Conservation (phyloP, 2,888 invertebrate genomes). For the Dicranocentrus wangi region DNA sequence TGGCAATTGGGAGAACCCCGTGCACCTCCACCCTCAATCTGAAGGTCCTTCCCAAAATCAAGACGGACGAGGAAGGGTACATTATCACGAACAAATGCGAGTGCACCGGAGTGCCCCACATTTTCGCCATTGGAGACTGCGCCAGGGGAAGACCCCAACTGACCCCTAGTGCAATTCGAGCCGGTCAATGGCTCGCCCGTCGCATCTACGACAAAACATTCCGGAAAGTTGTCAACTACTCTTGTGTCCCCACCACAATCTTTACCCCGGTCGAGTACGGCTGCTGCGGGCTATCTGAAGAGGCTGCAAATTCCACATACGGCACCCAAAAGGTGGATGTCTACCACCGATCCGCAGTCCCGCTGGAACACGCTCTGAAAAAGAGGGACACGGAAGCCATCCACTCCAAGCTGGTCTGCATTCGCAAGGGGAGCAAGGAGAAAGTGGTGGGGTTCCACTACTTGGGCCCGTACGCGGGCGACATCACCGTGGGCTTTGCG, state of each 20-base stretch:
- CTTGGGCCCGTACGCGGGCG: constrained; percentile 78
- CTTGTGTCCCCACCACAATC: constrained; percentile 79
- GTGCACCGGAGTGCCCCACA: constrained; percentile 63
- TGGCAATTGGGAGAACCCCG: constrained; percentile 77
- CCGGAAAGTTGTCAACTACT: constrained; percentile 75
- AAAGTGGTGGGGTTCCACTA: constrained; percentile 70
- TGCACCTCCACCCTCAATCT: constrained; percentile 74
- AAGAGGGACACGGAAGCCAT: constrained; percentile 34
- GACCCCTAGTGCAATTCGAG: constrained; percentile 77
- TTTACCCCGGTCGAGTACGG: constrained; percentile 81
- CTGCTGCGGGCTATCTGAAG: constrained; percentile 78
- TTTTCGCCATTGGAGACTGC: constrained; percentile 80
- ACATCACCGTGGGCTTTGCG: constrained; percentile 80
- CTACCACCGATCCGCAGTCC: constrained; percentile 78
- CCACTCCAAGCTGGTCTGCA: constrained; percentile 76
- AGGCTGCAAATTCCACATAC: constrained; percentile 76
- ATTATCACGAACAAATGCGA: constrained; percentile 47
- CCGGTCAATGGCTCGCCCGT: constrained; percentile 77
- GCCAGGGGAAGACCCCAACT: constrained; percentile 78
- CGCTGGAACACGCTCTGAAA: constrained; percentile 43
- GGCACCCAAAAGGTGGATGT: constrained; percentile 77
- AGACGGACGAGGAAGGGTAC: constrained; percentile 67
- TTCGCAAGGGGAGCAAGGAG: constrained; percentile 70
- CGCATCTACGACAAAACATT: constrained; percentile 64
- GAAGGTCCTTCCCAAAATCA: constrained; percentile 74